Conservation (phyloP, 1,140 invertebrate species). For the Nomia melanderi region DNA sequence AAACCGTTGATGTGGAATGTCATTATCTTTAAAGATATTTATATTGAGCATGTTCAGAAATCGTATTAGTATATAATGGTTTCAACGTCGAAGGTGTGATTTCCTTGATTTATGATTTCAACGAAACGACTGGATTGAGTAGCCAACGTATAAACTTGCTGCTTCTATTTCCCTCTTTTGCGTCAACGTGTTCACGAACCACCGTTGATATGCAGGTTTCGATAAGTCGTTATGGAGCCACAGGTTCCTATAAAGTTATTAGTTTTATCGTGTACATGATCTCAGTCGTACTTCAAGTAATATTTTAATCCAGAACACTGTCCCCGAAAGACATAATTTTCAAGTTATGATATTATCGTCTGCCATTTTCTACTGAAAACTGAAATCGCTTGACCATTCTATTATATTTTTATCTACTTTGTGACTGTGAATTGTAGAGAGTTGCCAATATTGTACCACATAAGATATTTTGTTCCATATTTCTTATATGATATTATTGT, state of each 20-base stretch:
- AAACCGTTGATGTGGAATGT: no score
- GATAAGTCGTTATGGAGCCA: constrained; percentile 69
- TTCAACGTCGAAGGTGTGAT: constrained; percentile 19
- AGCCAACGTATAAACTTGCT: constrained; percentile 47
- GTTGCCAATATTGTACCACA: no score
- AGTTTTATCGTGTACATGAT: constrained; percentile 69
- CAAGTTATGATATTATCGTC: no score
- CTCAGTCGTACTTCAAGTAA: not conserved
- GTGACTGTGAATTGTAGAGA: no score
- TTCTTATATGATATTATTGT: no score
- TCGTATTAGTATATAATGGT: constrained; percentile 33
- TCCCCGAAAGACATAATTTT: no score
- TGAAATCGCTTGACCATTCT: no score
- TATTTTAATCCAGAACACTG: no score
- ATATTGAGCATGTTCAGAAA: constrained; percentile 28
- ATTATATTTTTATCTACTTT: no score
- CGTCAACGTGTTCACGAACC: constrained; percentile 68
- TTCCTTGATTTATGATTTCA: constrained; percentile 68
- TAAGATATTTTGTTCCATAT: no score
- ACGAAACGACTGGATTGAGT: constrained; percentile 52
- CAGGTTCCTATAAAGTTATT: constrained; percentile 77
- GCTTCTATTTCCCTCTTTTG: constrained; percentile 73
- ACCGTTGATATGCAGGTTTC: constrained; percentile 66
- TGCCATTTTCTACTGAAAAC: no score
- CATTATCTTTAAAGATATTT: not conserved